phyloP scores from a whole-genome alignment of 35 echinoderm and acorn worm species.

The Heliocidaris erythrogramma region DNA sequence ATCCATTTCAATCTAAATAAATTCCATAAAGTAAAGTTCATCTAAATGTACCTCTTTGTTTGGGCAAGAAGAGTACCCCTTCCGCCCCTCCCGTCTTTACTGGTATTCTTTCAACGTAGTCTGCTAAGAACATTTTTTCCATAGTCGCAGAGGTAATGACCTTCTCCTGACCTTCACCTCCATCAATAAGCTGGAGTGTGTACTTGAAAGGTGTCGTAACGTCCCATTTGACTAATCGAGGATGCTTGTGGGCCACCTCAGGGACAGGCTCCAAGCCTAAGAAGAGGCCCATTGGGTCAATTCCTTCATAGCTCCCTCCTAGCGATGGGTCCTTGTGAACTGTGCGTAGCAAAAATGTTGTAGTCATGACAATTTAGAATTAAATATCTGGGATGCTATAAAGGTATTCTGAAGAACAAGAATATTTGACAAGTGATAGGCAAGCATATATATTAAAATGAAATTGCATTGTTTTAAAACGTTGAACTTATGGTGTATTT shows the following conservation, averaged over 20 bases:
- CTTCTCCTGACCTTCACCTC: neutral
- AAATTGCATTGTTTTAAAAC: too few species aligned
- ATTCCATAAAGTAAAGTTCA: neutral
- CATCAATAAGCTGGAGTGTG: conserved; percentile 6
- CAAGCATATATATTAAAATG: too few species aligned
- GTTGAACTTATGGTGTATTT: too few species aligned
- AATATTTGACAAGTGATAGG: too few species aligned
- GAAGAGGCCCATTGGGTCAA: conserved; percentile 30
- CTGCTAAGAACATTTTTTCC: neutral
- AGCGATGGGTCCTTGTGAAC: conserved; percentile 38
- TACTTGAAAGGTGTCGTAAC: conserved; percentile 4
- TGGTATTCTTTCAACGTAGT: conserved; percentile 34
- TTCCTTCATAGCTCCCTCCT: conserved; percentile 28
- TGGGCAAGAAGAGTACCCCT: conserved; percentile 6
- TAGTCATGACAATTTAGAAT: too few species aligned
- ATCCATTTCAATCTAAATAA: too few species aligned
- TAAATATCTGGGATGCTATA: too few species aligned
- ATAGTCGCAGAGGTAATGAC: neutral
- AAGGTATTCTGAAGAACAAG: too few species aligned
- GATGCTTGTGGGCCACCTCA: conserved; percentile 25
- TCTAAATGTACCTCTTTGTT: conserved; percentile 5
- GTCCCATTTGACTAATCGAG: conserved; percentile 25
- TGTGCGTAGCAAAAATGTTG: neutral
- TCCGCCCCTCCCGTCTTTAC: conserved; percentile 2
- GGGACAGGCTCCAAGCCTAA: neutral